A percentile compares a stretch with the other conserved stretches of the same genome.
Conservation (phyloP, 1,140 invertebrate species). For the Drosophila oshimai region DNA sequence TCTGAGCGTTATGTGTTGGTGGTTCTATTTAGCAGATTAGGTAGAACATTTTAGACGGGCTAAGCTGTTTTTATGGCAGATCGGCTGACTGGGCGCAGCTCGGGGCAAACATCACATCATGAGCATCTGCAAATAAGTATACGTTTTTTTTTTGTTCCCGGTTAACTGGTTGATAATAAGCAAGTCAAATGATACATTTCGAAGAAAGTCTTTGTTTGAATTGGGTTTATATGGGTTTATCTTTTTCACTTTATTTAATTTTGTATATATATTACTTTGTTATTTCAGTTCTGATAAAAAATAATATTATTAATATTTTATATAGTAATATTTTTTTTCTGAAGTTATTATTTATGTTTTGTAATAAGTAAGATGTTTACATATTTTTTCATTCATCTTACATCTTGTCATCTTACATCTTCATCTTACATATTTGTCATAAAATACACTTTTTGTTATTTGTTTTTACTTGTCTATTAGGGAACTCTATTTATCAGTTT, state of each 20-base stretch:
- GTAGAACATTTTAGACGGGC: constrained; percentile 13
- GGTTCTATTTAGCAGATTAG: constrained; percentile 16
- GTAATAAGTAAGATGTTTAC: too few relatives aligned
- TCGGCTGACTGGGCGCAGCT: constrained; percentile 32
- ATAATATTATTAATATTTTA: too few relatives aligned
- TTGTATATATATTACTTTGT: too few relatives aligned
- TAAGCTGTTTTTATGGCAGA: constrained; percentile 26
- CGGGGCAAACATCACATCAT: constrained; percentile 59
- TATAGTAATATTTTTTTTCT: too few relatives aligned
- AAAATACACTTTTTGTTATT: constrained; percentile 14
- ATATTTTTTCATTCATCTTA: too few relatives aligned
- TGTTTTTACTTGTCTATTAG: constrained; percentile 20
- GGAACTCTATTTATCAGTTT: background rate
- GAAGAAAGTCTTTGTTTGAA: background rate
- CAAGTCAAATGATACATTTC: constrained; percentile 5
- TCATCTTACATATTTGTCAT: too few relatives aligned
- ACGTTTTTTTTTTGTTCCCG: constrained; percentile 27
- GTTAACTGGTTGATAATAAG: constrained; percentile 21
- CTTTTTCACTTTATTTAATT: background rate
- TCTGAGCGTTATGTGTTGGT: constrained; percentile 9
- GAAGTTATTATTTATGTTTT: too few relatives aligned
- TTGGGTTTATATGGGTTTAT: background rate
- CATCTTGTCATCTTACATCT: too few relatives aligned
- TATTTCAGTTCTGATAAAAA: too few relatives aligned
- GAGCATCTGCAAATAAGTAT: constrained; percentile 51